Evolutionary conservation across 92 coral and sea anemone species (phyloP), one percentile per base, ranked within the genome.

Genomic region (Palythoa grandiflora): DNA sequence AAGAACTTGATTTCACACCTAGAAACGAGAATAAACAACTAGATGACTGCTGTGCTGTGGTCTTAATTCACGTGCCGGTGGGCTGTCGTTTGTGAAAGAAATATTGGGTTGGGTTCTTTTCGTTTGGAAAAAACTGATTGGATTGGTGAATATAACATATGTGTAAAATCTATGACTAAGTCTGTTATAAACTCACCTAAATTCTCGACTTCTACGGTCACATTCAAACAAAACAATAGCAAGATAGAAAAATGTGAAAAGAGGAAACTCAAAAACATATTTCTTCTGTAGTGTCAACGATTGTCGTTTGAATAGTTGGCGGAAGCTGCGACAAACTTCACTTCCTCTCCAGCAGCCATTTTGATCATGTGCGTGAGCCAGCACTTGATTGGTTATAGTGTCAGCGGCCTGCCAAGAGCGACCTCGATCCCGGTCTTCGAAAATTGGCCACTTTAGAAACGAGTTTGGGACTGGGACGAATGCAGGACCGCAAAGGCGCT

Each of bases 291-390:
- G 38, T 11, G 1, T 60, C 74, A 80, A 63, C 28, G 37, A 19
- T 9, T 63, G 85, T 21, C 53, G 71, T 10, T 12, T 38, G 36
- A 63, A 55, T 54, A 48, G 85, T 80, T 7, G 17, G 40, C 85
- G 85, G 85, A 80, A 80, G 85, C 85, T 61, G 74, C 19, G 20
- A 79, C 38, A 38, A 61, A 50, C 19, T 53, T 61, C 85, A 81
- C 86, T 81, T 81, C 86, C 75, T 81, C 65, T 36, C 35, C 75
- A 80, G 19, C 85, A 51, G 86, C 86, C 86, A 81, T 81, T 39
- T 66, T 81, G 86, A 44, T 81, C 86, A 65, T 81, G 75, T 63
- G 75, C 44, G 55, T 61, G 84, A 79, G 84, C 84, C 84, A 59
- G 73, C 84, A 61, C 38, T 65, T 17, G 55, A 61, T 65, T 59